A percentile compares a stretch with the other conserved stretches of the same genome.
These are phyloP conservation scores for Cynodonichthys magdalenae DNA, from an alignment of 2,797 vertebrate genomes.

Conservation along the genomic window DNA sequence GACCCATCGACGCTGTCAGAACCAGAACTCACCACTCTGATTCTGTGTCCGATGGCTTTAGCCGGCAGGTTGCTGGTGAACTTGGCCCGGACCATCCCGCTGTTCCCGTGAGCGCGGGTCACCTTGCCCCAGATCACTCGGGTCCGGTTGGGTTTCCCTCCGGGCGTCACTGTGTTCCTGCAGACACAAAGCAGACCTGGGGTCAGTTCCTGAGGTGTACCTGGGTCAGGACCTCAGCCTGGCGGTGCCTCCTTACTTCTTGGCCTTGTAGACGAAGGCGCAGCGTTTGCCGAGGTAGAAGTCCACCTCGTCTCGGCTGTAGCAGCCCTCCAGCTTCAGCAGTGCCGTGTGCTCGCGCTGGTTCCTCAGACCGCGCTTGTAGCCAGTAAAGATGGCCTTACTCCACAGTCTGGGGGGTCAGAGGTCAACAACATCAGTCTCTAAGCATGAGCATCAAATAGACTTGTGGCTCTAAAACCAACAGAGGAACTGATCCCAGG, in stretches of 20 bases:
- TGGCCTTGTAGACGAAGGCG: conserved; percentile 98
- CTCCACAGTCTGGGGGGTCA: conserved; percentile 88
- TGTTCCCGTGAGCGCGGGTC: conserved; percentile 93
- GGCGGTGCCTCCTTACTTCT: conserved; percentile 83
- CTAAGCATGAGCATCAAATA: too few relatives aligned
- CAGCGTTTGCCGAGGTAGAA: conserved; percentile 97
- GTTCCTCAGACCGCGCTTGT: conserved; percentile 95
- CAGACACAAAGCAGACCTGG: neutral
- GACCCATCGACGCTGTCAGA: too few relatives aligned
- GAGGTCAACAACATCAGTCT: too few relatives aligned
- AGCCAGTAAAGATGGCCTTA: conserved; percentile 96
- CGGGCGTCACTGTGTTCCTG: conserved; percentile 94
- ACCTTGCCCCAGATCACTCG: conserved; percentile 98
- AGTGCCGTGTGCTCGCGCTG: conserved; percentile 96
- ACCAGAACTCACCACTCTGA: conserved; percentile 88
- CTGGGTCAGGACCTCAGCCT: too few relatives aligned
- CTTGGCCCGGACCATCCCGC: conserved; percentile 97
- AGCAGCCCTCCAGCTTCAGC: conserved; percentile 95
- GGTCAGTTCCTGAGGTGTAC: neutral
- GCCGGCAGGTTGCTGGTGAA: conserved; percentile 96
- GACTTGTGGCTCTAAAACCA: too few relatives aligned
- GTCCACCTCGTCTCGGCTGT: conserved; percentile 90
- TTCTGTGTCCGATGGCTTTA: conserved; percentile 95
- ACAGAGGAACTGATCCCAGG: too few relatives aligned
- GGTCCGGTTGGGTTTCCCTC: conserved; percentile 95